Percentiles rank a stretch among this genome's conserved stretches.
Conservation (phyloP, 2,888 invertebrate species). For the Caenorhabditis sp. region DNA sequence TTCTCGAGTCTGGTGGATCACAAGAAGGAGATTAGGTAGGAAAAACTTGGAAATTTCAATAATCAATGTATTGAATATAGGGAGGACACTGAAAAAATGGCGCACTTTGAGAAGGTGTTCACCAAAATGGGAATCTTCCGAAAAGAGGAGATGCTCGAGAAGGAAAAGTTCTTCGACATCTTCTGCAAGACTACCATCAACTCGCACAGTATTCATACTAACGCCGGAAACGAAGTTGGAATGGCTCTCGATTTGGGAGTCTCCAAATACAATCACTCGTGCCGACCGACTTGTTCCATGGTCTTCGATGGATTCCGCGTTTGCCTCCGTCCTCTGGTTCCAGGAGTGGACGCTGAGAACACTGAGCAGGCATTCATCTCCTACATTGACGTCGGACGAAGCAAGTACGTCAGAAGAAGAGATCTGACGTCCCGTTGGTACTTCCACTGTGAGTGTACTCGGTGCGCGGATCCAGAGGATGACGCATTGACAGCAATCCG, state of each 20-base stretch:
- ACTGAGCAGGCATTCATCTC: slow-evolving; percentile 75
- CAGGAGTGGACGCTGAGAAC: slow-evolving; percentile 67
- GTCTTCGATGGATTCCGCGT: slow-evolving; percentile 82
- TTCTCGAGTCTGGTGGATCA: slow-evolving; percentile 75
- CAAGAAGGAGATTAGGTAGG: slow-evolving; percentile 73
- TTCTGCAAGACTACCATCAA: slow-evolving; percentile 82
- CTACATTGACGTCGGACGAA: slow-evolving; percentile 82
- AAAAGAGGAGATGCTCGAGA: slow-evolving; percentile 72
- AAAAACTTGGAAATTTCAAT: background rate
- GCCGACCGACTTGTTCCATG: slow-evolving; percentile 80
- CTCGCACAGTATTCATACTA: slow-evolving; percentile 82
- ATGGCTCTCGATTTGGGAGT: slow-evolving; percentile 81
- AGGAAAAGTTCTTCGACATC: slow-evolving; percentile 74
- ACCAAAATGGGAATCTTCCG: slow-evolving; percentile 76
- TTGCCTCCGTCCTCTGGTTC: slow-evolving; percentile 78
- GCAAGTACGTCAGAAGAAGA: slow-evolving; percentile 70
- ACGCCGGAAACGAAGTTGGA: slow-evolving; percentile 80
- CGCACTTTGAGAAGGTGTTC: slow-evolving; percentile 79
- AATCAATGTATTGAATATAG: slow-evolving; percentile 43
- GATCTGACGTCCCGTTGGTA: slow-evolving; percentile 75
- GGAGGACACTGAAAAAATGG: slow-evolving; percentile 75
- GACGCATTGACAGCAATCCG: slow-evolving; percentile 77
- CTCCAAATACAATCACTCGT: slow-evolving; percentile 80
- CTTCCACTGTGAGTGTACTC: slow-evolving; percentile 79
- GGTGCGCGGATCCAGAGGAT: slow-evolving; percentile 80